Percentiles rank a stretch among this genome's conserved stretches.
These are phyloP conservation scores for Amazona guildingii DNA, from an alignment of 2,113 vertebrate species.

Conservation along the genomic window DNA sequence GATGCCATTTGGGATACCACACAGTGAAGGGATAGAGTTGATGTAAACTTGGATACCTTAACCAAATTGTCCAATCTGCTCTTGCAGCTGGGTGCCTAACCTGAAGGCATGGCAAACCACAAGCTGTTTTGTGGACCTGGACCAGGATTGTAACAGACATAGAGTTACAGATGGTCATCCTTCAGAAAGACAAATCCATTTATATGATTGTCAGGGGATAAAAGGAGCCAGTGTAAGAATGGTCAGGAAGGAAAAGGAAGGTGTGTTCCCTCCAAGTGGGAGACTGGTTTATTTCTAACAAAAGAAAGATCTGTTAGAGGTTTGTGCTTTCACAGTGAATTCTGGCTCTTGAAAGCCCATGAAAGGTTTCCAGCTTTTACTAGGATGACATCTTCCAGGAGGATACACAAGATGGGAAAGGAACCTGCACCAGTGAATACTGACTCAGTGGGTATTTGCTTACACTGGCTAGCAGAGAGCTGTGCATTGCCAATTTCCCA, in stretches of 20 bases:
- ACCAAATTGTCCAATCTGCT: background rate
- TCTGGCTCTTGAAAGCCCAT: background rate
- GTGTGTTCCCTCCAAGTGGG: background rate
- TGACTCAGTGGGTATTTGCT: background rate
- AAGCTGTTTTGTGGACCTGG: background rate
- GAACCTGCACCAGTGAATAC: background rate
- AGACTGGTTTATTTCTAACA: background rate
- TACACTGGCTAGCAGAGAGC: background rate
- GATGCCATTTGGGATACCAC: background rate
- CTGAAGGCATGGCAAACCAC: background rate
- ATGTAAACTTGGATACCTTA: background rate
- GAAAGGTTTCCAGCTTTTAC: background rate
- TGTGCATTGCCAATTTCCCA: background rate
- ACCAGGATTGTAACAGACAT: background rate
- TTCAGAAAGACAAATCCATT: background rate
- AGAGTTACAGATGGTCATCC: background rate
- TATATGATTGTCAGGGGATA: background rate
- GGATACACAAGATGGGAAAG: background rate
- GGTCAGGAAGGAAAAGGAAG: background rate
- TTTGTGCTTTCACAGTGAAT: background rate
- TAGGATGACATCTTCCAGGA: background rate
- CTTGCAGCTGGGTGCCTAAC: background rate
- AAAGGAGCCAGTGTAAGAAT: background rate
- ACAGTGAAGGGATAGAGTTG: background rate
- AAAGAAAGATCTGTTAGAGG: background rate